Base-by-base conservation (phyloP, 1,140 invertebrate species). In the Drusus annulatus region DNA sequence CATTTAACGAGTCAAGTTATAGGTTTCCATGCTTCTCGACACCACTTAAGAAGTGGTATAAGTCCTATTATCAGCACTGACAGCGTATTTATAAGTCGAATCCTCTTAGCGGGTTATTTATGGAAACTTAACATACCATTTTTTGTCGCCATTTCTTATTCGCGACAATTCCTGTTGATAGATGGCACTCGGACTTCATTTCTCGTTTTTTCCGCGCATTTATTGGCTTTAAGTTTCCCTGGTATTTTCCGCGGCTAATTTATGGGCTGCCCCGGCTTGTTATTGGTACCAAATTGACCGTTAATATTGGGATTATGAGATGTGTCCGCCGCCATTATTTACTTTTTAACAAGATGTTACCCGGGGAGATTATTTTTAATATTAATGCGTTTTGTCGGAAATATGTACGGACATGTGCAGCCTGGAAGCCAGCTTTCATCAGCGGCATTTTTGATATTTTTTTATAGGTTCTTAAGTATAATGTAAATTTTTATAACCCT, bases 61-160 rank as follows among this genome's bases (percentile, higher is more conserved):
- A 60, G 17, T 60, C 56, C 28, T 65, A 65, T 65, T 65, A 65
- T 71, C 10, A 71, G 50, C 76, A 54, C 45, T 78, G 60, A 78
- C 60, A 69, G 76, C 36, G 75, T 60, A 80, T 80, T 80, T 80
- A 80, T 80, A 80, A 76, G 56, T 69, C 65, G 71, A 80, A 80
- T 80, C 79, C 75, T 74, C 79, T 80, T 80, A 80, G 45, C 51
- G 10, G 73, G 74, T 78, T 62, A 80, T 45, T 80, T 76, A 80
- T 80, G 79, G 73, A 31, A 56, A 65, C 21, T 65, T 65, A 65
- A 65, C 62, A 65, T 13, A 65, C 21, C 62, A 65, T 65, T 65
- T 65, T 45, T 65, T 65, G 28, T 31, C 21, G 62, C 21, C 62
- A 65, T 65, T 65, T 7, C 21, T n/a, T 25, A 28, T 65, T 65